A percentile compares a stretch with the other conserved stretches of the same genome.
These are phyloP conservation scores for Anas flavirostris DNA, from an alignment of 2,797 vertebrate species.

Conservation along the genomic window DNA sequence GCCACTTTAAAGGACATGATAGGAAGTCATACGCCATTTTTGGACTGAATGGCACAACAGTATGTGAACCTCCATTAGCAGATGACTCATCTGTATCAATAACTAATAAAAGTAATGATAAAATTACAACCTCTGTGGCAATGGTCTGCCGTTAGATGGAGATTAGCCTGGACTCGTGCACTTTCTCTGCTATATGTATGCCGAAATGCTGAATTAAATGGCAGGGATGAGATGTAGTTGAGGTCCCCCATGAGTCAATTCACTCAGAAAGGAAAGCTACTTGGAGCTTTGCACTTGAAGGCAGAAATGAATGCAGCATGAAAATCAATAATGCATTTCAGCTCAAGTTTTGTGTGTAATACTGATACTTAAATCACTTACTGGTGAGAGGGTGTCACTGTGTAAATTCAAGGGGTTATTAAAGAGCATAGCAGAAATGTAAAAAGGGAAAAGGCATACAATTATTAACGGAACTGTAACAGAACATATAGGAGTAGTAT, in stretches of 20 bases:
- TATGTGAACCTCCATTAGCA: neutral
- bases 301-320: neutral
- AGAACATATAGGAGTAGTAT: neutral
- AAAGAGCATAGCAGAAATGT: neutral
- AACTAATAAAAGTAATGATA: neutral
- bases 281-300: neutral
- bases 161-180: neutral
- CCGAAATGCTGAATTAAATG: neutral
- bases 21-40: neutral
- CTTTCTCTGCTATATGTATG: neutral
- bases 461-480: neutral
- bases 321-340: neutral
- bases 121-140: neutral
- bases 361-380: neutral
- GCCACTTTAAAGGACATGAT: neutral
- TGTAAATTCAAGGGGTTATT: neutral
- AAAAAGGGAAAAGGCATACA: neutral
- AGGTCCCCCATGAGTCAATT: neutral
- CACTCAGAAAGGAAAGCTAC: neutral
- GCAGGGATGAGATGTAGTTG: neutral
- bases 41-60: neutral
- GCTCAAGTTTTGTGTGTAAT: neutral
- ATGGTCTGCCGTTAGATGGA: neutral
- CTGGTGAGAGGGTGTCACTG: neutral
- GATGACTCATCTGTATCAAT: neutral